Evolutionary conservation across 2,888 invertebrate species (phyloP).

Genomic region (Prostheceraeus crozeri): DNA sequence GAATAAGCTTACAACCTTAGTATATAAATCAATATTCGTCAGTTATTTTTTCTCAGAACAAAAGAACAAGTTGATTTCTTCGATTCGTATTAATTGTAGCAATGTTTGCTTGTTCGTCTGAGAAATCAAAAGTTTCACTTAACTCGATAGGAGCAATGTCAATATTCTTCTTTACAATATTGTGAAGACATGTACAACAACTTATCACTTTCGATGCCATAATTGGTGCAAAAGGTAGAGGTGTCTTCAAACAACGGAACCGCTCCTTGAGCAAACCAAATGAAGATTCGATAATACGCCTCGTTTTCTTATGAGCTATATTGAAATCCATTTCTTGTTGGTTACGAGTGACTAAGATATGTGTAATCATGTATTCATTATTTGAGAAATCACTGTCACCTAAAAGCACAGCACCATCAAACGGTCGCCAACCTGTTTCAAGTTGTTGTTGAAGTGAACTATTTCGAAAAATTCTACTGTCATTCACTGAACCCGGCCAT

Average conservation of each 20-base stretch:
- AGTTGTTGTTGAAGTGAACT: not conserved
- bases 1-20: no score
- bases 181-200: no score
- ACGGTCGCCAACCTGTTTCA: not conserved
- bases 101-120: no score
- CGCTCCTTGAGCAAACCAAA: slow-evolving; percentile 1
- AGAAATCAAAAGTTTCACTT: no score
- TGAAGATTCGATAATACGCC: not conserved
- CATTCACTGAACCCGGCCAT: slow-evolving; percentile 3
- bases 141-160: no score
- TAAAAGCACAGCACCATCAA: not conserved
- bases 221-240: no score
- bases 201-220: no score
- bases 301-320: not conserved
- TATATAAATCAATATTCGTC: no score
- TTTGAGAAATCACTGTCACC: not conserved
- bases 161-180: no score
- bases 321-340: not conserved
- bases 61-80: no score
- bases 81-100: no score
- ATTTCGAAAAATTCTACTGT: not conserved
- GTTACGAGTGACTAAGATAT: not conserved
- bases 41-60: no score
- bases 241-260: not conserved
- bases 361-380: not conserved